Evolutionary conservation across 2,797 vertebrate species (phyloP), one percentile per base, ranked within the genome.

Genomic region (Pygocentrus nattereri): DNA sequence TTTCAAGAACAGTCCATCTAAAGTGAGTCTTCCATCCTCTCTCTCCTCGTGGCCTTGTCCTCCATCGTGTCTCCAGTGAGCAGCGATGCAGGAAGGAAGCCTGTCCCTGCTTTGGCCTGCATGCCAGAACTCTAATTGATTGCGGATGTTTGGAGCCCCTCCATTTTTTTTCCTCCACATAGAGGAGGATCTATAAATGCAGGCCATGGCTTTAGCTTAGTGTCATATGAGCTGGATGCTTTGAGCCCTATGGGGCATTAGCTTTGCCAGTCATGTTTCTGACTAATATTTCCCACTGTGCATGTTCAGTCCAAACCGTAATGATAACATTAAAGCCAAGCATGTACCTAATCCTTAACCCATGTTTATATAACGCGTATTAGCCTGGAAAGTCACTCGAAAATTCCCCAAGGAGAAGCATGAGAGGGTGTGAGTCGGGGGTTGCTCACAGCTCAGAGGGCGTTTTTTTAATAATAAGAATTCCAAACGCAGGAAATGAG

Each of bases 111-210:
- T 59, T 81, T 47, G 19, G 81, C 72, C 82, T 54, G 70, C 77
- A n/a, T 74, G 81, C 85, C 62, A 81, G 62, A 78, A 59, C 61
- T 71, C 81, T 88, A 87, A 89, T 89, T 86, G 83, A 86, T 87
- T 80, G 61, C 62, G 81, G 76, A 85, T 89, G 89, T 87, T 83
- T 86, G 85, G 74, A 85, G 74, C 62, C 71, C 23, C 65, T 78
- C 65, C 70, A 44, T 85, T 25, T 73, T 56, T n/a, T 76, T 79
- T 59, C 47, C 25, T 76, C 25, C 41, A 61, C 44, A 68, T 41
- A 23, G 58, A 82, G 61, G 74, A 80, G 64, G 80, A 81, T 80
- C 74, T 84, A 47, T 78, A 82, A 67, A 31, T 41, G 75, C 84
- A 73, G 21, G 31, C 27, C 34, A 38, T 80, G 70, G n/a, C 73